Evolutionary conservation across 2,888 invertebrate species (phyloP).

Genomic region (Heliconius ethilla): DNA sequence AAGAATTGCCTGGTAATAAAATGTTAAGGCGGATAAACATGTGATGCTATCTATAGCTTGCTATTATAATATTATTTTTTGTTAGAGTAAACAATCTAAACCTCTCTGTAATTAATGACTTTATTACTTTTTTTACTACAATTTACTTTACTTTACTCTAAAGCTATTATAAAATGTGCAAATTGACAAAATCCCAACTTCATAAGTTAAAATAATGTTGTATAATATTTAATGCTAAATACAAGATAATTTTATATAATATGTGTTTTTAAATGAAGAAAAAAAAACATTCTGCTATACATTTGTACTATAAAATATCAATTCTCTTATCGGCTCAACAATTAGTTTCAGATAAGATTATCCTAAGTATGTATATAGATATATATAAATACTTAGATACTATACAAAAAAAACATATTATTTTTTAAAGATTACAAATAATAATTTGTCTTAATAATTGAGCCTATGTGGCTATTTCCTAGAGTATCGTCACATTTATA

Average conservation of each 20-base stretch:
- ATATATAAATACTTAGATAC: neutral
- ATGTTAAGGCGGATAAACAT: neutral
- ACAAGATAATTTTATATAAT: neutral
- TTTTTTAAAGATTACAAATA: neutral
- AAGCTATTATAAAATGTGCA: neutral
- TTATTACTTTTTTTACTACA: neutral
- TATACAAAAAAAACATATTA: constrained; percentile 1
- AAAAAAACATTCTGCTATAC: constrained; percentile 1
- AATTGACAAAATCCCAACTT: neutral
- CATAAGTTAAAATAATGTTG: neutral
- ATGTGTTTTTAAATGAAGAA: neutral
- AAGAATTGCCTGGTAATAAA: neutral
- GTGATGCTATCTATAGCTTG: neutral
- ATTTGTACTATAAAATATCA: constrained; percentile 13
- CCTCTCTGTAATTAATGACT: neutral
- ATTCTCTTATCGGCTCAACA: constrained; percentile 29
- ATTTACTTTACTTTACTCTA: too few species aligned
- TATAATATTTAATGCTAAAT: neutral
- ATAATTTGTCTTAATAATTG: constrained; percentile 16
- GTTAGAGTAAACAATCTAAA: neutral
- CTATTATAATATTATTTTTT: neutral
- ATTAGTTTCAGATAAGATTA: constrained; percentile 25
- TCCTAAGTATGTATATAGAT: constrained; percentile 21
- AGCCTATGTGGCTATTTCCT: constrained; percentile 9
- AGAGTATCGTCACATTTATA: neutral